phyloP scores from a whole-genome alignment of 2,888 invertebrate genomes.

The Barypeithes pellucidus region DNA sequence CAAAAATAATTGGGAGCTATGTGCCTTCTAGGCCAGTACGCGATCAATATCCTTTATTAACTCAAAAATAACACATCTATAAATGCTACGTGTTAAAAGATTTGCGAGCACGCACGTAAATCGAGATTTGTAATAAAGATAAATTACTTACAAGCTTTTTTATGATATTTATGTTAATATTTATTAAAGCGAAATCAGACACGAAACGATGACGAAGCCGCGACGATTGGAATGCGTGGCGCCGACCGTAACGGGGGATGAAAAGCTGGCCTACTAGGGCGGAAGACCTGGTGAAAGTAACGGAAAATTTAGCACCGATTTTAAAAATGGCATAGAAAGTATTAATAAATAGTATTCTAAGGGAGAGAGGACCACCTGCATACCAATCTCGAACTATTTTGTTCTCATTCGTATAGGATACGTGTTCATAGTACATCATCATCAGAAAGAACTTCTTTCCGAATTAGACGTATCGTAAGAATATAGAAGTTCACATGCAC shows the following conservation, averaged over 20 bases:
- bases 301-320: not conserved
- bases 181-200: conserved; percentile 41
- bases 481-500: no score
- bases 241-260: conserved; percentile 36
- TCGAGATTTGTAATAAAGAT: conserved; percentile 32
- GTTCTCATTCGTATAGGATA: no score
- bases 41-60: conserved; percentile 39
- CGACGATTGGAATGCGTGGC: conserved; percentile 47
- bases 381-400: no score
- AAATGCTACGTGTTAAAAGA: conserved; percentile 12
- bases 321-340: no score
- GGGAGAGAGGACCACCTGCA: no score
- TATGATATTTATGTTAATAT: conserved; percentile 47
- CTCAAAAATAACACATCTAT: conserved; percentile 12
- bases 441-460: no score
- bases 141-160: conserved; percentile 47
- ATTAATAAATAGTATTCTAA: no score
- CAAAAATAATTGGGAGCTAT: conserved; percentile 2
- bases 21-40: not conserved
- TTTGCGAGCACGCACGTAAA: conserved; percentile 22
- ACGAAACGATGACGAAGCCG: conserved; percentile 46
- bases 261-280: conserved; percentile 27
- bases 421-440: no score
- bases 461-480: no score
- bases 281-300: not conserved